Conservation (phyloP, 2,888 invertebrate genomes). For the Ormyrus pomaceus region DNA sequence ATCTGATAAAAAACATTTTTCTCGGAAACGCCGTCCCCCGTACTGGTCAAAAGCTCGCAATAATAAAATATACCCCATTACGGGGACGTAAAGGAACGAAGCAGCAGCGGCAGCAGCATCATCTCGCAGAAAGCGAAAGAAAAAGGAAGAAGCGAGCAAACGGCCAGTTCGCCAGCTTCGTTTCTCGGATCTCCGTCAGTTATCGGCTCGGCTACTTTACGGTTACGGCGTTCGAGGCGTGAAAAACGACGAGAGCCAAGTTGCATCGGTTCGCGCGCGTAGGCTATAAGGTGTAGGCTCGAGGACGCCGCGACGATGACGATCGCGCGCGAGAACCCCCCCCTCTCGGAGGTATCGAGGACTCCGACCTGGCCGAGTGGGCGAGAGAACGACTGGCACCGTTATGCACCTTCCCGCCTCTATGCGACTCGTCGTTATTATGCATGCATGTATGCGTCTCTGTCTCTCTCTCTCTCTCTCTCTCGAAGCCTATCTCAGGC, state of each 20-base stretch:
- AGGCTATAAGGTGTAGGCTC: too few species aligned
- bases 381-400: conserved; percentile 39
- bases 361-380: conserved; percentile 40
- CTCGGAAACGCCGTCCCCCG: too few species aligned
- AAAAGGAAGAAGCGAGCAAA: conserved; percentile 3
- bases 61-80: too few species aligned
- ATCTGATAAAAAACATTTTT: too few species aligned
- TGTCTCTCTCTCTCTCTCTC: background rate
- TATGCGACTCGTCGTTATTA: conserved; percentile 21
- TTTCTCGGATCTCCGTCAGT: background rate
- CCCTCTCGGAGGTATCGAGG: conserved; percentile 11
- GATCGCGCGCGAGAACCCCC: background rate
- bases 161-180: background rate
- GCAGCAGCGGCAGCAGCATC: too few species aligned
- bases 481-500: too few species aligned
- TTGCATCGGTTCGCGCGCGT: background rate
- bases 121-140: background rate
- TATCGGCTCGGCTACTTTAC: conserved; percentile 16
- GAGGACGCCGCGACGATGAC: background rate
- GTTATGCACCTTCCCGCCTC: conserved; percentile 32
- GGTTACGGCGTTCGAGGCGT: conserved; percentile 1
- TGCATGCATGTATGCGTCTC: conserved; percentile 10
- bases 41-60: too few species aligned
- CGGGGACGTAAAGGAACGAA: too few species aligned
- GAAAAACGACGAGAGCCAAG: conserved; percentile 12